Evolutionary conservation across 1,140 invertebrate species (phyloP).

Genomic region (Penaeus chinensis): DNA sequence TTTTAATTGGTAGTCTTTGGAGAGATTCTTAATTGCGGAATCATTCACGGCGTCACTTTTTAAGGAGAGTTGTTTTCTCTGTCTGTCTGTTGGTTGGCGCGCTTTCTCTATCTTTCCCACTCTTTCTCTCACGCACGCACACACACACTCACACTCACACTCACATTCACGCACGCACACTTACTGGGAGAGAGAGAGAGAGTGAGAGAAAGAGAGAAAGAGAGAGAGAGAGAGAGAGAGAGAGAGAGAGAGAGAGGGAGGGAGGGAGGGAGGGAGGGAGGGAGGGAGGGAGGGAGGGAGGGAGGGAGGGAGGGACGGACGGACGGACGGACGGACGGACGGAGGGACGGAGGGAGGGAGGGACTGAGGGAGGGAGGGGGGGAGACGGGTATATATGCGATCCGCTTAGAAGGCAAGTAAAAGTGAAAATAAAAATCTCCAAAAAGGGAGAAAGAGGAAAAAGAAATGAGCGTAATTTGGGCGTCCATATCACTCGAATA

Average conservation of each 20-base stretch:
- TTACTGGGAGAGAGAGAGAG: not conserved
- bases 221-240: slow-evolving; percentile 3
- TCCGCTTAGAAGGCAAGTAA: no score
- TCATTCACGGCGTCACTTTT: no score
- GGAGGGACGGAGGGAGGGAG: not conserved
- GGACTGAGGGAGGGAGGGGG: not conserved
- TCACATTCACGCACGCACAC: no score
- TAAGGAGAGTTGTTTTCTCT: not conserved
- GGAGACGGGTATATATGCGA: not conserved
- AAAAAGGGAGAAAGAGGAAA: no score
- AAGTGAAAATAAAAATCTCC: no score
- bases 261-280: not conserved
- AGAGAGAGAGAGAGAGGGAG: slow-evolving; percentile 12
- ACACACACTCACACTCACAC: no score
- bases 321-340: not conserved
- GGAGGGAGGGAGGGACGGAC: slow-evolving; percentile 27
- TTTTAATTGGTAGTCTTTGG: no score
- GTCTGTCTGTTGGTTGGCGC: not conserved
- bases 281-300: slow-evolving; percentile 5
- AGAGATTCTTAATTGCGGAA: no score
- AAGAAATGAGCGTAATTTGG: no score
- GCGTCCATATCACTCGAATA: no score
- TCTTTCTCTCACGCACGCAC: slow-evolving; percentile 6
- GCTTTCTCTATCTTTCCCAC: slow-evolving; percentile 26
- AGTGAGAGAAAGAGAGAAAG: slow-evolving; percentile 2